Evolutionary conservation across 2,113 vertebrate genomes (phyloP).

Genomic region (Daboia siamensis): DNA sequence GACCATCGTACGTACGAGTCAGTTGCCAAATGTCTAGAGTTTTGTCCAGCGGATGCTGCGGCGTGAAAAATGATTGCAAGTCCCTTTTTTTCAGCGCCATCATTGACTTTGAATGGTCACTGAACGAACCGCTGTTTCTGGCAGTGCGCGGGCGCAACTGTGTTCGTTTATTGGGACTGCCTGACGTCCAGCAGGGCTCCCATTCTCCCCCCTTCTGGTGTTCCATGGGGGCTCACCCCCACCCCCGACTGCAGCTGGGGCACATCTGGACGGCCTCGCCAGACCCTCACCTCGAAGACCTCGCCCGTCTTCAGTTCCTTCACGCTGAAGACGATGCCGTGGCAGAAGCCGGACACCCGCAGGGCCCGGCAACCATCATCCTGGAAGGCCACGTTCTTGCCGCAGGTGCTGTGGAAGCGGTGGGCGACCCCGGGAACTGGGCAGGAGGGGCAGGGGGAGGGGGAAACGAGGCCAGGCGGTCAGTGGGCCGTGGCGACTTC

Average conservation of each 20-base stretch:
- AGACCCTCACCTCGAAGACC: slow-evolving; percentile 80
- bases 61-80: too few relatives aligned
- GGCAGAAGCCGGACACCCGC: slow-evolving; percentile 78
- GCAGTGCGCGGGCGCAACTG: accelerated
- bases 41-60: too few relatives aligned
- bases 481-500: too few relatives aligned
- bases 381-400: slow-evolving; percentile 85
- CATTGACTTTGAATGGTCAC: too few relatives aligned
- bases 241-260: not conserved
- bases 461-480: too few relatives aligned
- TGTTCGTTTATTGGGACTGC: accelerated
- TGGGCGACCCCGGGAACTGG: slow-evolving; percentile 85
- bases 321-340: slow-evolving; percentile 86
- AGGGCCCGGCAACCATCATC: slow-evolving; percentile 83
- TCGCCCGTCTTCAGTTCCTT: slow-evolving; percentile 85
- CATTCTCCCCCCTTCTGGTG: too few relatives aligned
- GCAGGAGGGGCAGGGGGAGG: too few relatives aligned
- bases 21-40: too few relatives aligned
- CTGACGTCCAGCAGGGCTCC: not conserved
- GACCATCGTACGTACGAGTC: too few relatives aligned
- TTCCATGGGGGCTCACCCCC: accelerated
- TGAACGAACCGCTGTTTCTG: too few relatives aligned
- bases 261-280: accelerated
- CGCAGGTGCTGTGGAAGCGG: slow-evolving; percentile 83
- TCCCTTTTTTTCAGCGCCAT: too few relatives aligned